phyloP scores from a whole-genome alignment of 2,888 invertebrate species.

The Muscina levida region DNA sequence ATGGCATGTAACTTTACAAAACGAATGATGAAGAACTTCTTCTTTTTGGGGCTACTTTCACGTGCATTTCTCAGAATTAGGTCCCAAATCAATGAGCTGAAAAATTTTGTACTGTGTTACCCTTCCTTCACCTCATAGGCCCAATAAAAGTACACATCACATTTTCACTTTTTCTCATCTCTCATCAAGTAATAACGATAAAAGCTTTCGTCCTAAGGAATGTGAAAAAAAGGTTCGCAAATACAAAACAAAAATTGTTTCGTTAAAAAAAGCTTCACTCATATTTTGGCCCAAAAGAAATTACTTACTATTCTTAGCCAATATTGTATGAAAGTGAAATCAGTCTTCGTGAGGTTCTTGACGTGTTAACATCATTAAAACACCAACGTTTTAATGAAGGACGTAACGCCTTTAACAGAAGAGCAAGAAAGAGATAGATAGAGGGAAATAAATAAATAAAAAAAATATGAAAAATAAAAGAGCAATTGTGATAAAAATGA shows the following conservation, averaged over 20 bases:
- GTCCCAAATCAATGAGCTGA: no score
- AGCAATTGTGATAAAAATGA: constrained; percentile 7
- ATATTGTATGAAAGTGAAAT: constrained; percentile 44
- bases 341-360: constrained; percentile 69
- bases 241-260: no score
- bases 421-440: neutral
- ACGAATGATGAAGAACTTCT: no score
- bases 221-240: neutral
- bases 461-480: neutral
- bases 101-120: no score
- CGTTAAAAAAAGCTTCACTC: constrained; percentile 65
- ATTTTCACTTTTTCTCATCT: no score
- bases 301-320: constrained; percentile 4
- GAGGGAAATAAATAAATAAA: neutral
- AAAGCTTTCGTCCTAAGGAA: neutral
- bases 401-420: constrained; percentile 29
- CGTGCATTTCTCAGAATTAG: no score
- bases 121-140: no score
- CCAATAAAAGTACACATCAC: no score
- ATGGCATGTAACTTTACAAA: no score
- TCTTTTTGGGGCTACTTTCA: no score
- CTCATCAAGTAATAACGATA: no score
- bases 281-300: no score
- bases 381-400: constrained; percentile 12
- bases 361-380: constrained; percentile 65